Percentiles rank a stretch among this genome's conserved stretches.
Evolutionary conservation across 2,888 invertebrate species (phyloP).

Genomic region (Drosophila setosimentum): DNA sequence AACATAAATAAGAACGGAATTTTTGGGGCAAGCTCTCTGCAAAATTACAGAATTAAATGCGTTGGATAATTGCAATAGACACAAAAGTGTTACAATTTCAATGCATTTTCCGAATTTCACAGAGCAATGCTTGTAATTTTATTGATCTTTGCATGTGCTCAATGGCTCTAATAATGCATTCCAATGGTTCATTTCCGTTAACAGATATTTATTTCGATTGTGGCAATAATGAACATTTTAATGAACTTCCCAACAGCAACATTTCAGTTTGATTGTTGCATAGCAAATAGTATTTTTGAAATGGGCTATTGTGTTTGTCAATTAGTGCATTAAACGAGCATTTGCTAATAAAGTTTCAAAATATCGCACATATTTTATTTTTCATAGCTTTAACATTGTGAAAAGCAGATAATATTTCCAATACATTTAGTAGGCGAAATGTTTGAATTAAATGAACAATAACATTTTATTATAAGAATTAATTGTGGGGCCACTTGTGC

Average conservation of each 20-base stretch:
- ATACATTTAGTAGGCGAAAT: background rate
- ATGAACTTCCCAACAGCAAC: slow-evolving; percentile 6
- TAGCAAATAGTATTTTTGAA: background rate
- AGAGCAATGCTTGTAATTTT: slow-evolving; percentile 3
- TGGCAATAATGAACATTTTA: slow-evolving; percentile 29
- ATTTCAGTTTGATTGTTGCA: slow-evolving; percentile 6
- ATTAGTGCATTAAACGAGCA: background rate
- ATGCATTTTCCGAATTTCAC: slow-evolving; percentile 23
- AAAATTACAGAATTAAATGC: slow-evolving; percentile 32
- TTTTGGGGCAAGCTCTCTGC: slow-evolving; percentile 18
- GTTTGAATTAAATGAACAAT: background rate
- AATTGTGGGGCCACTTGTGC: too few relatives aligned
- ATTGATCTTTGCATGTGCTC: slow-evolving; percentile 8
- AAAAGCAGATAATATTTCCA: background rate
- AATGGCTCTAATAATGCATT: slow-evolving; percentile 22
- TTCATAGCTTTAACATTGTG: background rate
- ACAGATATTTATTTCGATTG: slow-evolving; percentile 28
- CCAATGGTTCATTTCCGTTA: slow-evolving; percentile 16
- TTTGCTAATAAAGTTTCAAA: background rate
- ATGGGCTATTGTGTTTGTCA: background rate
- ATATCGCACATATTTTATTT: background rate
- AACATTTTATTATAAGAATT: background rate
- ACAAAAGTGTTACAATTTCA: slow-evolving; percentile 25
- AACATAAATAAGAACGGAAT: slow-evolving; percentile 52
- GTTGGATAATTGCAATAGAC: slow-evolving; percentile 42